phyloP scores from a whole-genome alignment of 2,113 vertebrate genomes.

The Stigmatopora nigra region DNA sequence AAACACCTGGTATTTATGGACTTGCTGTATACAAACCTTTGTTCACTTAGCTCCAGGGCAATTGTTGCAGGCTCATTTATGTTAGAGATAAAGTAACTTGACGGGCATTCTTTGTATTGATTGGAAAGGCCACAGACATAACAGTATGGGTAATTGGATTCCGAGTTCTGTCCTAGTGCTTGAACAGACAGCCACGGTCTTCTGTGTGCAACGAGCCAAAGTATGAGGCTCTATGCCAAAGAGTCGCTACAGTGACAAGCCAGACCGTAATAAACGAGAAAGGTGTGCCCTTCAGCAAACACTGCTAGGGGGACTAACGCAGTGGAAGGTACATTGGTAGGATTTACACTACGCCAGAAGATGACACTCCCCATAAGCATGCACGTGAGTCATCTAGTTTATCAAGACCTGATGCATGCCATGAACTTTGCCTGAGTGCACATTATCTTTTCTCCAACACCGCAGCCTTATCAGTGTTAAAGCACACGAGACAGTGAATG shows the following conservation, averaged over 20 bases:
- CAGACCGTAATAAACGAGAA: slow-evolving; percentile 37
- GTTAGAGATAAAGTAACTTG: slow-evolving; percentile 11
- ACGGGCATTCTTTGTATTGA: slow-evolving; percentile 17
- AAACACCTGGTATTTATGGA: background rate
- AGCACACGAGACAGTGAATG: slow-evolving; percentile 34
- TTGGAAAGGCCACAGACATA: slow-evolving; percentile 11
- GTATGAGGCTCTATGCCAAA: slow-evolving; percentile 28
- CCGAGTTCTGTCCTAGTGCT: slow-evolving; percentile 22
- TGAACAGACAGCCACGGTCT: slow-evolving; percentile 28
- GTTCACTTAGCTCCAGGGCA: background rate
- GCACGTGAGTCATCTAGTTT: background rate
- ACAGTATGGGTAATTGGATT: slow-evolving; percentile 33
- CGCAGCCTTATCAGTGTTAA: slow-evolving; percentile 23
- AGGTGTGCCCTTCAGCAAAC: slow-evolving; percentile 27
- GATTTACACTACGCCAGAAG: slow-evolving; percentile 22
- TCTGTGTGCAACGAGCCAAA: slow-evolving; percentile 7
- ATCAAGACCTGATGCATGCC: background rate
- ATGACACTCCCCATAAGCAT: slow-evolving; percentile 11
- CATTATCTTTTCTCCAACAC: slow-evolving; percentile 22
- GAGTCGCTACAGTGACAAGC: slow-evolving; percentile 36
- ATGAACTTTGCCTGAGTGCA: slow-evolving; percentile 22
- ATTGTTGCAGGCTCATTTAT: slow-evolving; percentile 7
- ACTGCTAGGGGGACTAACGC: slow-evolving; percentile 26
- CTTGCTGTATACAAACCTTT: background rate
- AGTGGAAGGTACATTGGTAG: slow-evolving; percentile 18